Conservation (phyloP, 2,113 vertebrate genomes). For the Caloenas nicobarica region DNA sequence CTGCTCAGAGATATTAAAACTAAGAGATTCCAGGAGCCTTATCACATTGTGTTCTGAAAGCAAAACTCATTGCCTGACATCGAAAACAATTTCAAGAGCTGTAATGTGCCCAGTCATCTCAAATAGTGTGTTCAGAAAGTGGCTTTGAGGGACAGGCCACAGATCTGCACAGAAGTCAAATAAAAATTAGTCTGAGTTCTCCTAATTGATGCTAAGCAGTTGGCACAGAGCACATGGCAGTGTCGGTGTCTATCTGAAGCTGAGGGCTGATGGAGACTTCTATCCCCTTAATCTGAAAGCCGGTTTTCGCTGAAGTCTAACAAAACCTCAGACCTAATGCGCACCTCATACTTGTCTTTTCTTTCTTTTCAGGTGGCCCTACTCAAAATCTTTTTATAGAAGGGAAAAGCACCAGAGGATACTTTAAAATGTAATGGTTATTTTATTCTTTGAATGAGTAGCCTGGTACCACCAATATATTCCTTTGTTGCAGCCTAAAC, state of each 20-base stretch:
- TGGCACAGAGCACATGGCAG: background rate
- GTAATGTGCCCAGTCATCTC: background rate
- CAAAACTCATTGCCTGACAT: background rate
- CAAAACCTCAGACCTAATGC: background rate
- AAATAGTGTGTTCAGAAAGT: background rate
- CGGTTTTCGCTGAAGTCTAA: background rate
- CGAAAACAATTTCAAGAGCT: background rate
- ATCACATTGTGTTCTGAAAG: background rate
- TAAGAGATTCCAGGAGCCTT: background rate
- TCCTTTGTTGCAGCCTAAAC: background rate
- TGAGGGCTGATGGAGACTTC: background rate
- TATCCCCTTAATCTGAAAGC: background rate
- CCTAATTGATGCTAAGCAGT: fast-evolving
- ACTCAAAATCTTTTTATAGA: background rate
- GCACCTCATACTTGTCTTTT: background rate
- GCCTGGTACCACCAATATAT: background rate
- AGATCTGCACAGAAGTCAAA: background rate
- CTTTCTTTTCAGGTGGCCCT: background rate
- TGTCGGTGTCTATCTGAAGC: background rate
- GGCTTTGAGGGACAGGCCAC: background rate
- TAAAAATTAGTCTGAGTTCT: background rate
- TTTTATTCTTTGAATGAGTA: background rate
- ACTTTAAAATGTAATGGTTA: fast-evolving
- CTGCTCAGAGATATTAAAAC: background rate
- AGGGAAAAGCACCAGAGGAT: background rate